Evolutionary conservation across 37 sponge, comb jelly and placozoan species (phyloP).

Genomic region (Oopsacas minuta): DNA sequence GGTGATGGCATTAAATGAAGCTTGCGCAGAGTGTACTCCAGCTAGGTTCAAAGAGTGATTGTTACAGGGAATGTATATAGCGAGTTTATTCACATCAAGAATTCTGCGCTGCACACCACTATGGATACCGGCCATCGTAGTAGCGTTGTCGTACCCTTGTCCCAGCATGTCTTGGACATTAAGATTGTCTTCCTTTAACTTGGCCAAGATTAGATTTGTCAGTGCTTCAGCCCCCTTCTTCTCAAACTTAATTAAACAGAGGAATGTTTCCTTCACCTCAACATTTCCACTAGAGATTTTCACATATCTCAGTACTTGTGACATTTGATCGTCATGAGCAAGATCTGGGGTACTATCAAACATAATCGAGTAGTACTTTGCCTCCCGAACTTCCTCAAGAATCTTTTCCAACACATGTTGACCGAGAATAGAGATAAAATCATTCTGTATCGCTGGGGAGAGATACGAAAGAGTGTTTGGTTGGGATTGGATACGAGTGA

Average conservation of each 20-base stretch:
- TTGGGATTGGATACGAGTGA: neutral
- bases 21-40: neutral
- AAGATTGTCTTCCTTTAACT: neutral
- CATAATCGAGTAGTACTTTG: neutral
- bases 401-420: neutral
- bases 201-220: neutral
- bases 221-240: neutral
- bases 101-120: neutral
- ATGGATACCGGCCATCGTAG: neutral
- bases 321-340: neutral
- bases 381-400: neutral
- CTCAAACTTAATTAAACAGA: neutral
- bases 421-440: neutral
- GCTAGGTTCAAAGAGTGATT: neutral
- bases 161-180: neutral
- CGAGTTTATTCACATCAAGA: neutral
- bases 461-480: neutral
- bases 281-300: neutral
- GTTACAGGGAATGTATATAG: neutral
- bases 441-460: neutral
- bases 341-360: neutral
- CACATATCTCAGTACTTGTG: neutral
- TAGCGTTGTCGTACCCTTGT: neutral
- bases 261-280: neutral
- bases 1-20: neutral